phyloP scores from a whole-genome alignment of 2,888 invertebrate genomes.

The Monoplex corrugatus region DNA sequence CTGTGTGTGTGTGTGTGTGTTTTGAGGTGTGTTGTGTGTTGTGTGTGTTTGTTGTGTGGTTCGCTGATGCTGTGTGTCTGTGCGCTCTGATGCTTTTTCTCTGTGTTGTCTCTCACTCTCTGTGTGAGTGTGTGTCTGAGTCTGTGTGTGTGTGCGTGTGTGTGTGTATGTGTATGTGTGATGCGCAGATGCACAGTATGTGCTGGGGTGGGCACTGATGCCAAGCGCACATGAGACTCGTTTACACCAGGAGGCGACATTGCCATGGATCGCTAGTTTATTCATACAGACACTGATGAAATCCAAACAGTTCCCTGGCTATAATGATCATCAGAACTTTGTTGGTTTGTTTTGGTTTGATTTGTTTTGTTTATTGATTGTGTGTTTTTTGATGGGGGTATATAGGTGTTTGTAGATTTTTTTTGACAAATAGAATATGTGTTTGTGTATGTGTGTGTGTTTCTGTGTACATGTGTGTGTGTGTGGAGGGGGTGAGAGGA shows the following conservation, averaged over 20 bases:
- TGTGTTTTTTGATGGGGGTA: too few relatives aligned
- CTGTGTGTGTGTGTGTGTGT: conserved; percentile 36
- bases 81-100: too few relatives aligned
- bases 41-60: conserved; percentile 25
- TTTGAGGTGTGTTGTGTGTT: neutral
- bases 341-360: too few relatives aligned
- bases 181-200: neutral
- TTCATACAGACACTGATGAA: too few relatives aligned
- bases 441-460: neutral
- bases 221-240: too few relatives aligned
- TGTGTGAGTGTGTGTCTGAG: conserved; percentile 30
- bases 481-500: neutral
- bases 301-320: too few relatives aligned
- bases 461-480: neutral
- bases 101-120: conserved; percentile 15
- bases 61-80: neutral
- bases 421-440: too few relatives aligned
- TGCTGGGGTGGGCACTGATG: neutral
- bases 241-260: too few relatives aligned
- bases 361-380: neutral
- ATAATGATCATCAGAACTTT: too few relatives aligned
- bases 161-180: conserved; percentile 30
- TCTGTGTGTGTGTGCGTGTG: conserved; percentile 34
- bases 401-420: too few relatives aligned
- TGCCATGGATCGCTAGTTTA: too few relatives aligned